Conservation (phyloP, 2,113 vertebrate genomes). For the Diphyllodes magnificus region DNA sequence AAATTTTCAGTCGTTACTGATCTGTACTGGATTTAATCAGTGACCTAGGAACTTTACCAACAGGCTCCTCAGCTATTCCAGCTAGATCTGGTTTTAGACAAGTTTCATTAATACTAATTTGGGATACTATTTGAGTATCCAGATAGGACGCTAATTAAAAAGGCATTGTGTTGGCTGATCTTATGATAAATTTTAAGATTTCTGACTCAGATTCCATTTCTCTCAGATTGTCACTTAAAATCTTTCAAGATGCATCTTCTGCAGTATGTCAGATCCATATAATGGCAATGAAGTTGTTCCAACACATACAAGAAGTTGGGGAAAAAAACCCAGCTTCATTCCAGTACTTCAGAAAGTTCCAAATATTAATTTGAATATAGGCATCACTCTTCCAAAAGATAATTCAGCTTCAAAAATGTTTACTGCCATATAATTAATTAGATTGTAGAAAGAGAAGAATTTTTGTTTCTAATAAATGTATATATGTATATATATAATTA, state of each 20-base stretch:
- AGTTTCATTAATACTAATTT: constrained; percentile 20
- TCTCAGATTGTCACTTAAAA: background rate
- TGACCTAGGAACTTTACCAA: constrained; percentile 21
- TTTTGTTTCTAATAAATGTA: background rate
- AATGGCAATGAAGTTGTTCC: background rate
- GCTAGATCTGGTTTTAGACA: constrained; percentile 9
- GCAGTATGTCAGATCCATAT: background rate
- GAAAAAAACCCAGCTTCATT: background rate
- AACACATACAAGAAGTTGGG: background rate
- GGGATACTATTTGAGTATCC: background rate
- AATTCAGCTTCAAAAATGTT: background rate
- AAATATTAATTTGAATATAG: constrained; percentile 1
- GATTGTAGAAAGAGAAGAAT: background rate
- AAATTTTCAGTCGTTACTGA: background rate
- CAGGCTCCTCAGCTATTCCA: background rate
- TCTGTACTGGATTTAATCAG: constrained; percentile 43
- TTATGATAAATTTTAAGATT: background rate
- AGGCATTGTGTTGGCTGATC: background rate
- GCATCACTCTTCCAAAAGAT: background rate
- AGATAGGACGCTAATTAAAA: constrained; percentile 24
- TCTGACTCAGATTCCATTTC: constrained; percentile 12
- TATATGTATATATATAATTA: background rate
- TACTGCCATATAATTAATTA: background rate
- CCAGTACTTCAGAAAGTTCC: background rate
- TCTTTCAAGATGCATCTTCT: constrained; percentile 33